Evolutionary conservation across 2,888 invertebrate genomes (phyloP).

Genomic region (Lepidonotus clava): DNA sequence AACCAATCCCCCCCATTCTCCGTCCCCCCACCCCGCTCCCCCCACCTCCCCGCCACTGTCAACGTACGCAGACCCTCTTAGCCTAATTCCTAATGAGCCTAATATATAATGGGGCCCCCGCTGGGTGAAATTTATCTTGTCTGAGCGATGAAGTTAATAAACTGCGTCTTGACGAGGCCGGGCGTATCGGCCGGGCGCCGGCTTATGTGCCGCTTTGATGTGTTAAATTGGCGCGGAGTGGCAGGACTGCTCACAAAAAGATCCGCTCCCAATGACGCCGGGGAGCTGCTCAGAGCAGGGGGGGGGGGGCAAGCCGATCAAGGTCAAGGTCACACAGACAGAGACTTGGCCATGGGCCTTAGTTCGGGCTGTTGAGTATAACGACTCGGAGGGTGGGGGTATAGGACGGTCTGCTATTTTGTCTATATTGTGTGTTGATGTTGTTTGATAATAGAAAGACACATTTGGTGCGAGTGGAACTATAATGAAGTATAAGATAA

Average conservation of each 20-base stretch:
- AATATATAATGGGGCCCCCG: neutral
- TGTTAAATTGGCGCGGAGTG: conserved; percentile 29
- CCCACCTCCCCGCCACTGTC: neutral
- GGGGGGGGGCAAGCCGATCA: neutral
- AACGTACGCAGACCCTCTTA: neutral
- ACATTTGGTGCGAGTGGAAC: no score
- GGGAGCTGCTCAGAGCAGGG: neutral
- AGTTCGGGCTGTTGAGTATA: no score
- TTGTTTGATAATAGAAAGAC: no score
- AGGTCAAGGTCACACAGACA: no score
- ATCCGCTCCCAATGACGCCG: no score
- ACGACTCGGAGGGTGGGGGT: no score
- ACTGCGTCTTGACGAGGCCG: neutral
- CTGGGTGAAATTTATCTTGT: conserved; percentile 22
- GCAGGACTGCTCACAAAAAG: no score
- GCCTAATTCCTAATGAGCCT: conserved; percentile 39
- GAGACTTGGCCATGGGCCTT: no score
- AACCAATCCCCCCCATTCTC: neutral
- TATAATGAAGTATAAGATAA: no score
- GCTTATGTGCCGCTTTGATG: neutral
- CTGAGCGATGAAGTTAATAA: conserved; percentile 39
- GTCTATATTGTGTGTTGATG: no score
- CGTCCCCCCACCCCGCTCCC: neutral
- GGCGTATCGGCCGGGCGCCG: neutral
- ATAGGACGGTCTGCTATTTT: no score